Conservation (phyloP, 2,888 invertebrate genomes). For the Phragmatobia fuliginosa region DNA sequence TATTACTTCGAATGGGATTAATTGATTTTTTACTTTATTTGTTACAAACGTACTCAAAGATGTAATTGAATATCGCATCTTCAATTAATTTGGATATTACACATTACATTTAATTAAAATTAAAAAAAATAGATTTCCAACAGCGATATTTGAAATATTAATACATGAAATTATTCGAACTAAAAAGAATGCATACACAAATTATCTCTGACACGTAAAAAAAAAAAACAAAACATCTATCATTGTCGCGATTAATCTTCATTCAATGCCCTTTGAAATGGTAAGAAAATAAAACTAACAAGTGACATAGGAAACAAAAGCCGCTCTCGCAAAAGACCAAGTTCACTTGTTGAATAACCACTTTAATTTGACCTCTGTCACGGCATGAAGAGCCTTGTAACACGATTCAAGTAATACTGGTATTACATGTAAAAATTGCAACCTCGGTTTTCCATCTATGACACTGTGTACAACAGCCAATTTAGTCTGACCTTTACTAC, state of each 20-base stretch:
- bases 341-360: slow-evolving; percentile 45
- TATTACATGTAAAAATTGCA: slow-evolving; percentile 14
- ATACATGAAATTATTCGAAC: neutral
- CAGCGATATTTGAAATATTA: too few species aligned
- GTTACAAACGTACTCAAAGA: neutral
- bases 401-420: slow-evolving; percentile 38
- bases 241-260: slow-evolving; percentile 18
- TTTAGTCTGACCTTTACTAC: slow-evolving; percentile 37
- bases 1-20: neutral
- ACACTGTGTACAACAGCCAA: slow-evolving; percentile 35
- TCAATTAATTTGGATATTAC: neutral
- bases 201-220: neutral
- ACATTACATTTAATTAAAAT: neutral
- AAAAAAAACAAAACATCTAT: slow-evolving; percentile 7
- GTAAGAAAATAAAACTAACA: slow-evolving; percentile 50
- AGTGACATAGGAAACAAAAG: slow-evolving; percentile 58
- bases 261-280: slow-evolving; percentile 20
- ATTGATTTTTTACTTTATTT: neutral
- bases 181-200: neutral
- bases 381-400: slow-evolving; percentile 23
- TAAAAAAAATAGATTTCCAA: too few species aligned
- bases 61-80: neutral
- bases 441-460: slow-evolving; percentile 49
- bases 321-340: slow-evolving; percentile 35
- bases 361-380: slow-evolving; percentile 36